Base-by-base conservation (phyloP, 2,888 invertebrate genomes). In the Drepana falcataria region DNA sequence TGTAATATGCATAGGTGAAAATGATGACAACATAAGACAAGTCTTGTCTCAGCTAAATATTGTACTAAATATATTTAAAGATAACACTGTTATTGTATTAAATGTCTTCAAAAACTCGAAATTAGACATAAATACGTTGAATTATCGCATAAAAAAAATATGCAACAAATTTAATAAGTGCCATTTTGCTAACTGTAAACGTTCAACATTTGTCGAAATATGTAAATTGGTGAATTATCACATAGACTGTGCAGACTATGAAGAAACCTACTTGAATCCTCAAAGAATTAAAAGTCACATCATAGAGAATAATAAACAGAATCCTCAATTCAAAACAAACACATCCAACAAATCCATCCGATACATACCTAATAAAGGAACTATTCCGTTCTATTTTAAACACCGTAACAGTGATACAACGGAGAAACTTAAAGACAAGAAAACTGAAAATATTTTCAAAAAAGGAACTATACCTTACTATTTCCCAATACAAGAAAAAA, bases 241-340 rank as follows among this genome's bases (percentile, higher is more conserved):
- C n/a, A 49, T 52, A 44, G 49, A 55, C 52, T 49, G 35, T 49
- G 52, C 49, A 48, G 52, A 55, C 33, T 55, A 52, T 47, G 37
- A 52, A 6, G 35, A 52, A n/a, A 47, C 48, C 35, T 55, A 48
- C 40, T 47, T 55, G 48, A 49, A 55, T n/a, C 33, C 33, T 7
- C 52, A 52, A 37, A 47, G 35, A 21, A 3, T 52, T 9, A 55
- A 53, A 35, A 48, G 9, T 2, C 41, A 7, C 7, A 7, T 41
- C 5, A 1, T 7, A 2, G 6, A 41, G 2, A 41, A 41, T 41
- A 41, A 41, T 5, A 7, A 6, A 5, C 4, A 41, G 9, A 41
- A 41, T 7, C 41, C 7, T 7, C 37, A 37, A 37, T 37, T 37
- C 0, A 37, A 37, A 37, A 51, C 48, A 33, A 41, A 41, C 9